Evolutionary conservation across 1,140 invertebrate genomes (phyloP).

Genomic region (Drosophila nigromelanica): DNA sequence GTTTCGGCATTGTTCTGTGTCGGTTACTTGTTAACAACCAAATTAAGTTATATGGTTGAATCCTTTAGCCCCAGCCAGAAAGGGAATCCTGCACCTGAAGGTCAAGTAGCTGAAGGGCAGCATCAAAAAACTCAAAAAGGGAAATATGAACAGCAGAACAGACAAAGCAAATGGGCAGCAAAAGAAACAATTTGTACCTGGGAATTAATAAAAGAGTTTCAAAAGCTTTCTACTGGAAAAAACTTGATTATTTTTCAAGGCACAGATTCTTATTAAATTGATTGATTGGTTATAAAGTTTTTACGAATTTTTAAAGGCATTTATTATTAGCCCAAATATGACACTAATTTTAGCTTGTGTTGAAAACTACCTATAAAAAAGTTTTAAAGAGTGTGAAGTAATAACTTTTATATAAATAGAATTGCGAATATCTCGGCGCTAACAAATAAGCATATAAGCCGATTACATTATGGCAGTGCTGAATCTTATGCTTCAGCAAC

Average conservation of each 20-base stretch:
- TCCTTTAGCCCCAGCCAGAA: conserved; percentile 16
- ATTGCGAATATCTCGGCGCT: background rate
- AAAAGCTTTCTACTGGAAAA: too few relatives aligned
- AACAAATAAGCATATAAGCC: conserved; percentile 29
- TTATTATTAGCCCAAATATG: too few relatives aligned
- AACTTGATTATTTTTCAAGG: too few relatives aligned
- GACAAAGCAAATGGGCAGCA: conserved; percentile 7
- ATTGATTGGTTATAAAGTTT: too few relatives aligned
- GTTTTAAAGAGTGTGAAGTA: background rate
- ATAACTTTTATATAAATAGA: conserved; percentile 18
- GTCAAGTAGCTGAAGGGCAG: conserved; percentile 15
- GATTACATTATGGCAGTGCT: conserved; percentile 41
- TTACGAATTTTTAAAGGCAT: background rate
- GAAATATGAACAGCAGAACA: background rate
- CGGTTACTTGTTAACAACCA: conserved; percentile 42
- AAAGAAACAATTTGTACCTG: conserved; percentile 13
- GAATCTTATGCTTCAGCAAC: conserved; percentile 30
- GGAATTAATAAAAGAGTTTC: background rate
- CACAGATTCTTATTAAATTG: too few relatives aligned
- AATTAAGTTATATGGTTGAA: conserved; percentile 49
- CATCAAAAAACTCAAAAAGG: background rate
- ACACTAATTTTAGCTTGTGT: too few relatives aligned
- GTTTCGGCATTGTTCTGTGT: conserved; percentile 31
- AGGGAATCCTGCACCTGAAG: background rate
- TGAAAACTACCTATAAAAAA: background rate